phyloP scores from a whole-genome alignment of 2,113 vertebrate species.

The Bettongia penicillata region DNA sequence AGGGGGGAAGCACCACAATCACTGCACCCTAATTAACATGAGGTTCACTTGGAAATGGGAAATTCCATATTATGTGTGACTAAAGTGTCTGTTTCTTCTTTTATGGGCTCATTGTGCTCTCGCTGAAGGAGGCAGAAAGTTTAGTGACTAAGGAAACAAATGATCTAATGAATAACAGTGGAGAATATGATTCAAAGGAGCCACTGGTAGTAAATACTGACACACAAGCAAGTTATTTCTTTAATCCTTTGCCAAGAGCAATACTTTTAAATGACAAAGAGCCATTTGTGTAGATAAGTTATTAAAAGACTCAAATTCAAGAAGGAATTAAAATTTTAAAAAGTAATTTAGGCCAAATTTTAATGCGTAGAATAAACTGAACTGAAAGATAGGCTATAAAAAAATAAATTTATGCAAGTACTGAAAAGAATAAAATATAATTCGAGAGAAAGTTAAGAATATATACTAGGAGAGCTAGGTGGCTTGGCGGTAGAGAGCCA shows the following conservation, averaged over 20 bases:
- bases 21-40: slow-evolving; percentile 30
- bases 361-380: slow-evolving; percentile 13
- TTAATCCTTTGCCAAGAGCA: slow-evolving; percentile 50
- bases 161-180: slow-evolving; percentile 53
- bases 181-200: slow-evolving; percentile 53
- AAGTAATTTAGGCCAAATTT: slow-evolving; percentile 8
- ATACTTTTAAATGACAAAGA: slow-evolving; percentile 55
- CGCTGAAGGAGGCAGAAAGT: slow-evolving; percentile 31
- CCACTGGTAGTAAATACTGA: slow-evolving; percentile 25
- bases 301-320: slow-evolving; percentile 34
- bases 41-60: neutral
- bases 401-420: slow-evolving; percentile 15
- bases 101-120: slow-evolving; percentile 38
- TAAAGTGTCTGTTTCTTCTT: neutral
- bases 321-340: slow-evolving; percentile 31
- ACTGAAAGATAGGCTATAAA: neutral
- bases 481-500: neutral
- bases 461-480: neutral
- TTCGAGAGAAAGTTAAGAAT: neutral
- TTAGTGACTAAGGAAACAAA: slow-evolving; percentile 54
- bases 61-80: slow-evolving; percentile 4
- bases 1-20: neutral
- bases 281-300: slow-evolving; percentile 31
- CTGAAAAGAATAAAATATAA: slow-evolving; percentile 21
- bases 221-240: slow-evolving; percentile 33